Conservation (phyloP, 2,888 invertebrate genomes). For the Formica aserva region DNA sequence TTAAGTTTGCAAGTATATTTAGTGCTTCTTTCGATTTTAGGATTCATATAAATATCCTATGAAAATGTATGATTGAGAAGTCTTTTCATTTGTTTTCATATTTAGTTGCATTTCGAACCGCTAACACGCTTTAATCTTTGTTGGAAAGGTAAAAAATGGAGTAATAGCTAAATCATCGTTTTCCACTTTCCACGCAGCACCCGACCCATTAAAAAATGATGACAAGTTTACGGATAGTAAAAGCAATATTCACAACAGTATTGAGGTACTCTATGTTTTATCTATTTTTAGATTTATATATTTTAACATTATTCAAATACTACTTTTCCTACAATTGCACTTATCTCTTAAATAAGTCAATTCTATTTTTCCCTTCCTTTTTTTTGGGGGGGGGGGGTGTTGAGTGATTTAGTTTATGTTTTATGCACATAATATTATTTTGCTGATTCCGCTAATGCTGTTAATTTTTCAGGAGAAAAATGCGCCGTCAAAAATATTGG, state of each 20-base stretch:
- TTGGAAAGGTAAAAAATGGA: slow-evolving; percentile 71
- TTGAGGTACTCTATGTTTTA: slow-evolving; percentile 66
- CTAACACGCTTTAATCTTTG: slow-evolving; percentile 71
- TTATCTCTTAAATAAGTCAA: neutral
- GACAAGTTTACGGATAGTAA: slow-evolving; percentile 76
- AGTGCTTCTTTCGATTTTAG: neutral
- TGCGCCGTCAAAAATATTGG: slow-evolving; percentile 62
- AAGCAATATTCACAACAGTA: slow-evolving; percentile 72
- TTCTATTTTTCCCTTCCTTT: neutral
- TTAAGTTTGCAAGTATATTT: neutral
- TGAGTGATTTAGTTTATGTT: neutral
- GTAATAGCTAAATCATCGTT: slow-evolving; percentile 74
- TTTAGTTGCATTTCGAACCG: slow-evolving; percentile 55
- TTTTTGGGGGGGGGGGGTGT: too few species aligned
- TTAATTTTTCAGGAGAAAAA: slow-evolving; percentile 74
- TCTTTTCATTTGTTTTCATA: slow-evolving; percentile 33
- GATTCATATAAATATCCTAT: slow-evolving; percentile 6
- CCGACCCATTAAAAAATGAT: slow-evolving; percentile 71
- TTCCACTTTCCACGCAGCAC: slow-evolving; percentile 78
- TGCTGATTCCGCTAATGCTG: slow-evolving; percentile 16
- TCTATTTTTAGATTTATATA: neutral
- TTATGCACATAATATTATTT: slow-evolving; percentile 4
- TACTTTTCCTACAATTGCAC: neutral
- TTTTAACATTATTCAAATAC: neutral
- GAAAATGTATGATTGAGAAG: slow-evolving; percentile 1